Base-by-base conservation (phyloP, 2,797 vertebrate genomes). In the Eidolon dupreanum region DNA sequence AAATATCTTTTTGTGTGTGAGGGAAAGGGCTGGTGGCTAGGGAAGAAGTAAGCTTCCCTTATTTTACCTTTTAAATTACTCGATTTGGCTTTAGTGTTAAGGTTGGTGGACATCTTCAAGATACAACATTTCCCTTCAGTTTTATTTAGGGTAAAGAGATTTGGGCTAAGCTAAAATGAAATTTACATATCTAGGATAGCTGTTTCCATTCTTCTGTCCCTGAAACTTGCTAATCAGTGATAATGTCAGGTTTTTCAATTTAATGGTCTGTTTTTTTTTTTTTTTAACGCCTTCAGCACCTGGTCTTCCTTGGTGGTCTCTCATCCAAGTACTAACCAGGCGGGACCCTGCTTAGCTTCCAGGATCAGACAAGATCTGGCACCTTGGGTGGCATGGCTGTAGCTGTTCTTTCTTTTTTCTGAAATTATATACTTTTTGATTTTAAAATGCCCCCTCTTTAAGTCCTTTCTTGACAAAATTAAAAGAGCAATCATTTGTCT, bases 211-310 rank as follows among this genome's bases (percentile, higher is more conserved):
- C 38, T 73, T 43, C 15, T 93, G 13, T 73, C 61, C 38, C 41
- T 46, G 41, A 78, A 83, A 73, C 24, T 93, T 78, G 24, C 46
- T 87, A 77, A 71, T 95, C 28, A 82, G 28, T 77, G 33, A 77
- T 83, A 78, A 70, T 41, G 28, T 70, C 31, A 90, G 33, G 24
- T 87, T 93, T 93, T 88, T 93, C 38, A 51, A 83, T 88, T 73
- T 91, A 90, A 59, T 86, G 38, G 28, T 65, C n/a, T 95, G 0
- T 38, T 46, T 43, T 43, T 43, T 43, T 11, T 46, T 46, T 46
- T 15, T 46, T 46, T 46, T 15, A 46, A 46, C 12, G 13, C 46
- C 46, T 46, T 46, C 46, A 46, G 46, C 46, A 46, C 46, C 12
- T 46, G 46, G 46, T 15, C 46, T 46, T 46, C 46, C 46, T 46